Percentiles rank a stretch among this genome's conserved stretches.
phyloP scores from a whole-genome alignment of 2,797 vertebrate species.

The Delichon dasypus region DNA sequence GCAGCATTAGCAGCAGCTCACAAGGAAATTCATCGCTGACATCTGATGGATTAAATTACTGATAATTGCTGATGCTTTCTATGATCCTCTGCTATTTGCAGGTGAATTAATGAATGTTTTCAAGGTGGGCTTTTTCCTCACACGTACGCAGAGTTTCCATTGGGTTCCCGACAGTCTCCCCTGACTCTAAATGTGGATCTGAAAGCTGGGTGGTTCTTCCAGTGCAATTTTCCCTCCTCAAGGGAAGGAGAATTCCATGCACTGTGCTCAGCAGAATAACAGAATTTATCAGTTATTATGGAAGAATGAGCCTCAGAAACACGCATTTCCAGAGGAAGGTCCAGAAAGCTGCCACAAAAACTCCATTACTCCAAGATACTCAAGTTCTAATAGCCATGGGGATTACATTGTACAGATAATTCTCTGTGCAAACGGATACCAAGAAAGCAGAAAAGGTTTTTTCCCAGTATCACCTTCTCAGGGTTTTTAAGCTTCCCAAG shows the following conservation, averaged over 20 bases:
- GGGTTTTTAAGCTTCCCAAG: not conserved
- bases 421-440: not conserved
- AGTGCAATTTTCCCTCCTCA: not conserved
- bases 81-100: not conserved
- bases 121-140: not conserved
- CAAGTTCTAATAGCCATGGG: accelerated
- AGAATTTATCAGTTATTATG: not conserved
- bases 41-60: not conserved
- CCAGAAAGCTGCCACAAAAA: not conserved
- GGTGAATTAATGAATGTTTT: not conserved
- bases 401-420: not conserved
- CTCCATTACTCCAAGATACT: not conserved
- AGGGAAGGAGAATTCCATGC: not conserved
- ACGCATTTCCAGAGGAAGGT: not conserved
- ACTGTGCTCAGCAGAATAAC: not conserved
- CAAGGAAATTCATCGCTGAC: not conserved
- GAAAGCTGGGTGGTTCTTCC: not conserved
- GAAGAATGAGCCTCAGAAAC: not conserved
- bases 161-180: not conserved
- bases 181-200: not conserved
- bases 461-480: not conserved
- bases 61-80: not conserved
- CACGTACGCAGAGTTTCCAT: not conserved
- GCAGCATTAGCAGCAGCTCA: not conserved
- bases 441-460: not conserved